Base-by-base conservation (phyloP, 1,140 invertebrate genomes). In the Lordiphosa mommai region DNA sequence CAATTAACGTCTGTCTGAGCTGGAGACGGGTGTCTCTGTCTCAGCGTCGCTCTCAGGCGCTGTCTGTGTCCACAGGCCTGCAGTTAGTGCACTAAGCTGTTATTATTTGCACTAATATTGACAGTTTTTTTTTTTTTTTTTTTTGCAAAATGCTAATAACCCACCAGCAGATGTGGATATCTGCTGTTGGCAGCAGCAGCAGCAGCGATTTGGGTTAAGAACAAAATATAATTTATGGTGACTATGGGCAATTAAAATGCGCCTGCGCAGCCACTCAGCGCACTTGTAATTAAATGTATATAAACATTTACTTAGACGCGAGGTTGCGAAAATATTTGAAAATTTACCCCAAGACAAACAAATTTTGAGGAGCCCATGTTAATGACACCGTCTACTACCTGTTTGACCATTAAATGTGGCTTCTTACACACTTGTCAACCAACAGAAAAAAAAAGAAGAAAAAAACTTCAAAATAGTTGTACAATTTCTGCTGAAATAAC, bases 21-120 rank as follows among this genome's bases (percentile, higher is more conserved):
- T 33, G 66, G 56, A 57, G 56, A 49, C 34, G 16, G 23, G 23
- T 23, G 44, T 30, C 8, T 29, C 48, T 51, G 43, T 43, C 16
- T 43, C 20, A 5, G 9, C 23, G 17, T 41, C 1, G 7, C n/a
- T 27, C 27, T 8, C 9, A 29, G 20, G 4, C 34, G 12, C 6
- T 12, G 10, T 36, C 13, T 36, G 33, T 36, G 33, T 36, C 33
- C 40, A 27, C 34, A 48, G 40, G 43, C 48, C 44, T 46, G 65
- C 47, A 60, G 55, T 72, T 79, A 69, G 74, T 64, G 64, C 50
- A 43, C 67, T 70, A 68, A 77, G 77, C 77, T 84, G 77, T 84
- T 77, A 84, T 84, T 84, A 84, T 84, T 84, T 84, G 77, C 77
- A 84, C 77, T 84, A 84, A 84, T 84, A 84, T 84, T 84, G 77